These are phyloP conservation scores for Acronicta psi DNA, from an alignment of 2,888 invertebrate species.

Conservation along the genomic window DNA sequence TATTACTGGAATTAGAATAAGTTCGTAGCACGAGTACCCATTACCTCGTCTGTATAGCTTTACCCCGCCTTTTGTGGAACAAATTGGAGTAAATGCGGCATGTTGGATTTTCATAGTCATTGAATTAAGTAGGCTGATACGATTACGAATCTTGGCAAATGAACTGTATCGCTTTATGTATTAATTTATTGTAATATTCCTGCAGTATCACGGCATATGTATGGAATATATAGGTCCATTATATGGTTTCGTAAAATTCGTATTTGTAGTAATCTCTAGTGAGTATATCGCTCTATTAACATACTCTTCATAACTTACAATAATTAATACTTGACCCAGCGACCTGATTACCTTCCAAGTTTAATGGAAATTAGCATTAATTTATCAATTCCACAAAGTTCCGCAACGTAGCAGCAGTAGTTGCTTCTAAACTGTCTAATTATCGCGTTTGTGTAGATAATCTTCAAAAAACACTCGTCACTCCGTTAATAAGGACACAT, in stretches of 20 bases:
- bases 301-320: constrained; percentile 1
- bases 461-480: constrained; percentile 48
- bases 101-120: constrained; percentile 16
- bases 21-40: constrained; percentile 4
- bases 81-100: constrained; percentile 14
- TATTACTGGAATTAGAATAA: constrained; percentile 21
- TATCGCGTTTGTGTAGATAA: constrained; percentile 30
- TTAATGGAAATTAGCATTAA: constrained; percentile 19
- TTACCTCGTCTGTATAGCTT: constrained; percentile 13
- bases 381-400: constrained; percentile 19
- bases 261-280: not conserved
- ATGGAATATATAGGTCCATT: not conserved
- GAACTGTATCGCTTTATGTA: constrained; percentile 9
- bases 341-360: constrained; percentile 1
- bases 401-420: not conserved
- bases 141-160: constrained; percentile 13
- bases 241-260: not conserved
- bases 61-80: constrained; percentile 15
- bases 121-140: constrained; percentile 12
- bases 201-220: constrained; percentile 1
- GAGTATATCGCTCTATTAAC: not conserved
- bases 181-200: not conserved
- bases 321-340: constrained; percentile 19
- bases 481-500: constrained; percentile 48
- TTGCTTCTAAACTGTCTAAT: constrained; percentile 24